These are phyloP conservation scores for Crambe crambe DNA, from an alignment of 37 sponge, comb jelly and placozoan genomes.

Conservation along the genomic window DNA sequence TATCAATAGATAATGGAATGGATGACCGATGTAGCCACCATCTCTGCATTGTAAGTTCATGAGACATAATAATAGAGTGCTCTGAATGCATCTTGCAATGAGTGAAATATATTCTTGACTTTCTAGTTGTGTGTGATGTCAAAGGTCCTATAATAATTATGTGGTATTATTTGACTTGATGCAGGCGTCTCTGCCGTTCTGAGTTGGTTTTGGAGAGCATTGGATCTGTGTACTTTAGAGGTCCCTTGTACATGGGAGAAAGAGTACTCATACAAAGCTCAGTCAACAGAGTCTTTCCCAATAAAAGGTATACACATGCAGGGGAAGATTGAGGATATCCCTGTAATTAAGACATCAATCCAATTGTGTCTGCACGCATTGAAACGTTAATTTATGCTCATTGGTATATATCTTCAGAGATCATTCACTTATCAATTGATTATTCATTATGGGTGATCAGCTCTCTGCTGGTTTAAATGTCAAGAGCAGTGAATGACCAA, in stretches of 20 bases:
- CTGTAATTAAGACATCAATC: no score
- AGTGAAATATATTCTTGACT: no score
- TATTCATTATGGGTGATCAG: no score
- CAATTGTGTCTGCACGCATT: no score
- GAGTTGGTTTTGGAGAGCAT: constrained; percentile 20
- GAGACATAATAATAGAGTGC: background rate
- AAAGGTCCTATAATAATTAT: no score
- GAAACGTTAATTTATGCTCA: no score
- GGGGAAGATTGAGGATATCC: background rate
- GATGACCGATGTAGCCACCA: constrained; percentile 53
- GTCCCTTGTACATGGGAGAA: constrained; percentile 51
- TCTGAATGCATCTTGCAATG: no score
- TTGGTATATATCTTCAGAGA: no score
- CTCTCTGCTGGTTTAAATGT: no score
- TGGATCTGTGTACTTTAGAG: constrained; percentile 48
- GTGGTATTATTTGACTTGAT: background rate
- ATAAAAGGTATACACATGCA: constrained; percentile 3
- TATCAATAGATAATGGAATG: constrained; percentile 71
- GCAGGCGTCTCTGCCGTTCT: constrained; percentile 22
- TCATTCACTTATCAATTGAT: no score
- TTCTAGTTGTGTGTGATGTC: no score
- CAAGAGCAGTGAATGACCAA: no score
- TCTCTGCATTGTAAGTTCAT: constrained; percentile 33
- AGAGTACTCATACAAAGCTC: constrained; percentile 30
- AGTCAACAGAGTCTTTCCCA: constrained; percentile 58